phyloP scores from a whole-genome alignment of 2,888 invertebrate genomes.

The Eupithecia subumbrata region DNA sequence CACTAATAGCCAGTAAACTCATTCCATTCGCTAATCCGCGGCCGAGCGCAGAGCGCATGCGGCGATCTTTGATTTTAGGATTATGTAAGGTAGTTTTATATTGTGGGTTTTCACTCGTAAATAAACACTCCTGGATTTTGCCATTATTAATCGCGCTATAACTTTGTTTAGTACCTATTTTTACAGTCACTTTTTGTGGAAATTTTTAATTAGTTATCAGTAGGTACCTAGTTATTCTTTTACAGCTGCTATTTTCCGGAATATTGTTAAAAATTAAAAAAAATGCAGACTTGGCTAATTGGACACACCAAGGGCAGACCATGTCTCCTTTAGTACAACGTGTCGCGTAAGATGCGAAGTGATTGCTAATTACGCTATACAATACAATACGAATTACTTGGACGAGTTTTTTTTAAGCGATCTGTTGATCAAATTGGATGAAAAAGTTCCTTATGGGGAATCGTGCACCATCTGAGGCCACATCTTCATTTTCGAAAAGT shows the following conservation, averaged over 20 bases:
- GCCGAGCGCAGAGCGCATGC: conserved; percentile 40
- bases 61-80: conserved; percentile 21
- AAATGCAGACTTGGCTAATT: neutral
- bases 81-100: conserved; percentile 4
- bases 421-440: neutral
- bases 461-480: neutral
- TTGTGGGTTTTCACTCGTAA: neutral
- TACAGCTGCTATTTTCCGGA: neutral
- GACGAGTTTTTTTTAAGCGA: neutral
- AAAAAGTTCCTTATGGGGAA: neutral
- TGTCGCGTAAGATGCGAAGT: neutral
- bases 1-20: conserved; percentile 80
- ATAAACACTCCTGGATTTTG: neutral
- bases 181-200: neutral
- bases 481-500: neutral
- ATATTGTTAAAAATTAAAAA: neutral
- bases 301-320: neutral
- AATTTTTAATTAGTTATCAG: too few species aligned
- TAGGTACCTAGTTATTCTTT: too few species aligned
- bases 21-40: conserved; percentile 76
- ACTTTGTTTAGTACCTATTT: neutral
- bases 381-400: neutral
- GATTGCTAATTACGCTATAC: neutral
- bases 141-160: neutral
- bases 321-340: neutral